phyloP scores from a whole-genome alignment of 2,113 vertebrate genomes.

The Camelus bactrianus region DNA sequence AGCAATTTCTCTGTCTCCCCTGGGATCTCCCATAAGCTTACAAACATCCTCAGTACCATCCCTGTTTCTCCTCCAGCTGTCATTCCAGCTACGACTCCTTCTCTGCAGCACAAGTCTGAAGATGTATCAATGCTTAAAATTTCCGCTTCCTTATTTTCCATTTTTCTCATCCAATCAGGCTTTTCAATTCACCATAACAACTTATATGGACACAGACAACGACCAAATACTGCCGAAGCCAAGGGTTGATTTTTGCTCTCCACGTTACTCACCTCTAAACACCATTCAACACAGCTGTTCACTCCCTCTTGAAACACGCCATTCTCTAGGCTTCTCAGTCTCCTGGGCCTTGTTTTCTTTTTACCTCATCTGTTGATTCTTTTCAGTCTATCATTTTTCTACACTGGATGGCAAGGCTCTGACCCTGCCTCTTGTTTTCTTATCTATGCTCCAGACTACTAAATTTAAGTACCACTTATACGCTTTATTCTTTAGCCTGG shows the following conservation, averaged over 20 bases:
- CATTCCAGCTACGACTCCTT: not conserved
- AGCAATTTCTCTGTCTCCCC: not conserved
- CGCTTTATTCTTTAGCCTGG: not conserved
- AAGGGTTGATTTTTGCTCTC: not conserved
- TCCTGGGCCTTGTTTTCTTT: not conserved
- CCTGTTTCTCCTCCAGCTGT: not conserved
- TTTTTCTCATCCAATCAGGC: not conserved
- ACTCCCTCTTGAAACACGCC: not conserved
- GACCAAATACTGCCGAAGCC: not conserved
- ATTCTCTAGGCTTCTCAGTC: not conserved
- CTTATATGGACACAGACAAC: not conserved
- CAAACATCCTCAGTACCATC: not conserved
- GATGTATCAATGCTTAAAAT: not conserved
- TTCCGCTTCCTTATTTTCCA: not conserved
- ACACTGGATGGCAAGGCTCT: not conserved
- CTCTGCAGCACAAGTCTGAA: not conserved
- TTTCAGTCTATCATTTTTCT: not conserved
- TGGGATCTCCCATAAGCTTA: not conserved
- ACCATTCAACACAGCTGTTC: not conserved
- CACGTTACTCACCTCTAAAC: not conserved
- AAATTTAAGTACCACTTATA: not conserved
- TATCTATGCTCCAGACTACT: not conserved
- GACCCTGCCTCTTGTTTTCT: not conserved
- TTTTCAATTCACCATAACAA: not conserved
- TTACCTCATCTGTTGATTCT: not conserved